Evolutionary conservation across 2,888 invertebrate genomes (phyloP), one percentile per base, ranked within the genome.

Genomic region (Acleris emargana): DNA sequence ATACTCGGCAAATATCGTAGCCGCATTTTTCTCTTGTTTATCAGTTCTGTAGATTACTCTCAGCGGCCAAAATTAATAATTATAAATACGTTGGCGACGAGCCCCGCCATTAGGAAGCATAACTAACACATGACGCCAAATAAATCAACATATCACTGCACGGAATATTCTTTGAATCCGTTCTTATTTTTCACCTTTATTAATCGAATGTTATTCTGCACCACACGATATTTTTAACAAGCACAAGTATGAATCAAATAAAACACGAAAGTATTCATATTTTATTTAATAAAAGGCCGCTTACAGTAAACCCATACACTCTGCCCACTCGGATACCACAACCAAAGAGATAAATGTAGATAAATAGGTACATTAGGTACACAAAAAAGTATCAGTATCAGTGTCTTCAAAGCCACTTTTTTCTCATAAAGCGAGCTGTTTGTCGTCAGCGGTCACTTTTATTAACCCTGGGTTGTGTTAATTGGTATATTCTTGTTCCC

Each of bases 401-500:
- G 32, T 32, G 1, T 20, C 59, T 58, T 68, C 68, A 71, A 68
- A 72, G 71, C 68, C 68, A 67, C 68, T 69, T 67, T 61, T 59
- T 28, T 17, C 47, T 25, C 32, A 49, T 32, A 58, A 64, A 68
- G 69, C 73, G 69, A 73, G 72, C 73, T 71, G 38, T 38, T 38
- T 38, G 38, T 38, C 38, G 38, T 38, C 38, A 38, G 38, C 38
- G 4, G 38, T 62, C 64, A 54, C 16, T 49, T 71, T 75, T 78
- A 79, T 80, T 82, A 81, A 82, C 84, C 81, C 80, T 86, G 82
- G 77, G 78, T 74, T 77, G 75, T 74, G 83, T 84, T 89, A 90
- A 91, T 89, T 89, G 86, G 84, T 85, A 81, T 88, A 84, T 86
- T 87, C 85, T 87, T 83, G 84, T 84, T 82, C 77, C 79, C 64